A percentile compares a stretch with the other conserved stretches of the same genome.
Conservation (phyloP, 2,113 vertebrate species). For the Acinonyx jubatus region DNA sequence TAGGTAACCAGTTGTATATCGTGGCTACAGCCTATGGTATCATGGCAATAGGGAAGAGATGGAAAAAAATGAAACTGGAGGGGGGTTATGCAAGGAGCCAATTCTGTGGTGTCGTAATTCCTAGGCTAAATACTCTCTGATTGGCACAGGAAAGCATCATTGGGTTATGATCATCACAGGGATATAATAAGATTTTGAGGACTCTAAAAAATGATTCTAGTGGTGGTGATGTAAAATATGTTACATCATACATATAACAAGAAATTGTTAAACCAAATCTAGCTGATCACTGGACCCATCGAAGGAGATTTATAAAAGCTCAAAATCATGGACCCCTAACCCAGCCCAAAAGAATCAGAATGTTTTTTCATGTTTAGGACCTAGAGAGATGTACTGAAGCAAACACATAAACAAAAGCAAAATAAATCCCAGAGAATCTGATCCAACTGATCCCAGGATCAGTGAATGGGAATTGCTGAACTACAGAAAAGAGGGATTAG, state of each 20-base stretch:
- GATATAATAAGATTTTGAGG: background rate
- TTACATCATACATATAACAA: background rate
- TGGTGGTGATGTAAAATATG: background rate
- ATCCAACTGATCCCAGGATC: background rate
- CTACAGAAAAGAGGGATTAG: background rate
- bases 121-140: background rate
- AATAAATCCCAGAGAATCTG: background rate
- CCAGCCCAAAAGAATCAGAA: background rate
- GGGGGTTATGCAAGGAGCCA: background rate
- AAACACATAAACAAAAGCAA: background rate
- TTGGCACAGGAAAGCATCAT: background rate
- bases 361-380: background rate
- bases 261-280: background rate
- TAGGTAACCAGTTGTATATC: background rate
- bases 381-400: background rate
- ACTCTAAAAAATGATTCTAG: background rate
- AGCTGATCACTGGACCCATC: background rate
- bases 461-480: background rate
- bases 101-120: background rate
- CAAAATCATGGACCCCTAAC: background rate
- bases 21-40: background rate
- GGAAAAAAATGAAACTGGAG: background rate
- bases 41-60: background rate
- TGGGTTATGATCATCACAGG: background rate
- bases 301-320: background rate